Conservation (phyloP, 37 sponge, comb jelly and placozoan species). For the Cladorhizidae sp. region DNA sequence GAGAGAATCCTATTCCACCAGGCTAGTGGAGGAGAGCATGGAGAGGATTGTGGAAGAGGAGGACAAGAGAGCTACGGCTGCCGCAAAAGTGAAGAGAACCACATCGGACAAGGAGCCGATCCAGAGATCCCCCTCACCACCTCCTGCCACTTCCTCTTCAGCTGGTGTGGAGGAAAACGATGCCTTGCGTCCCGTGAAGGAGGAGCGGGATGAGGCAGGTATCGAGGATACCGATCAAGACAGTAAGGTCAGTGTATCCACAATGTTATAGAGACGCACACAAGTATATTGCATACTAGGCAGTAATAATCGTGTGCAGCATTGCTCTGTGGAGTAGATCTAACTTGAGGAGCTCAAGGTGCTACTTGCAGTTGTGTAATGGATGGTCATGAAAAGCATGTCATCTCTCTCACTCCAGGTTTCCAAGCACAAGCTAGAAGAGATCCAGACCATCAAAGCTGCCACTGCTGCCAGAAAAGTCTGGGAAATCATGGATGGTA, state of each 20-base stretch:
- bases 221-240: background rate
- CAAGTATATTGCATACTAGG: too few species aligned
- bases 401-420: constrained; percentile 1
- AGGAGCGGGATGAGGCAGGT: background rate
- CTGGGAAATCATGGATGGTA: constrained; percentile 10
- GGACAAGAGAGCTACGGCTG: constrained; percentile 38
- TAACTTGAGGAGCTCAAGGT: too few species aligned
- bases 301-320: too few species aligned
- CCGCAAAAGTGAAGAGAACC: constrained; percentile 10
- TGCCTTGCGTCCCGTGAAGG: background rate
- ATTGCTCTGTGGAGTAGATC: too few species aligned
- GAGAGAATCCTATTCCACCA: constrained; percentile 41
- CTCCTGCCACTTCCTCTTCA: background rate
- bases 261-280: too few species aligned
- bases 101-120: background rate
- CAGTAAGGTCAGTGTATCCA: background rate
- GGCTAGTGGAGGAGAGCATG: constrained; percentile 31
- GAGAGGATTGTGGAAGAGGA: constrained; percentile 13
- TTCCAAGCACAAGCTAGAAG: constrained; percentile 7
- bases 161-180: constrained; percentile 1
- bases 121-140: background rate
- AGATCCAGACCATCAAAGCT: constrained; percentile 55
- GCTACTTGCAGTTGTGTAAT: too few species aligned
- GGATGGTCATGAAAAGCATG: too few species aligned
- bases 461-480: constrained; percentile 39